Conservation (phyloP, 2,113 vertebrate genomes). For the Suncus etruscus region DNA sequence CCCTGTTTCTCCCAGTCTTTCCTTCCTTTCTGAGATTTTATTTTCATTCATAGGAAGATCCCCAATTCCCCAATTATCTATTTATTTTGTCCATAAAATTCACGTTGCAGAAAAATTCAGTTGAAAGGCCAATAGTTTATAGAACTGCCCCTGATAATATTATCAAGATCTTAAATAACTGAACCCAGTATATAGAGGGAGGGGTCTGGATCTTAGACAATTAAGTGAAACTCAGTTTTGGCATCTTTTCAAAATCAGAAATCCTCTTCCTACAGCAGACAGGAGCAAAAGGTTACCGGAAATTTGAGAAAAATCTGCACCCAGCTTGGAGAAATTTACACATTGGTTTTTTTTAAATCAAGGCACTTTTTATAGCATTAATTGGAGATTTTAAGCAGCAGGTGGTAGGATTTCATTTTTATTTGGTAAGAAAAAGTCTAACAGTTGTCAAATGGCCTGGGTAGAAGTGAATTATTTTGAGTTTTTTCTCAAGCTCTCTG, state of each 20-base stretch:
- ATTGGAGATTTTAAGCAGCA: slow-evolving; percentile 82
- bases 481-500: slow-evolving; percentile 70
- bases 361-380: slow-evolving; percentile 78
- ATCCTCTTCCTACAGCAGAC: slow-evolving; percentile 35
- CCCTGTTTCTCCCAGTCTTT: background rate
- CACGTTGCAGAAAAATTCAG: background rate
- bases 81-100: background rate
- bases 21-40: background rate
- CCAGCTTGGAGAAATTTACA: slow-evolving; percentile 75
- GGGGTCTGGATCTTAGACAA: slow-evolving; percentile 63
- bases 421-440: slow-evolving; percentile 73
- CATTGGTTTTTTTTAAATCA: slow-evolving; percentile 76
- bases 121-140: background rate
- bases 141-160: slow-evolving; percentile 5
- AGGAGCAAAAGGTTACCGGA: slow-evolving; percentile 70
- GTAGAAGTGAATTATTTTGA: slow-evolving; percentile 76
- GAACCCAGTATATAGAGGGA: slow-evolving; percentile 22
- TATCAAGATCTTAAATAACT: background rate
- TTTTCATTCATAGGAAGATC: background rate
- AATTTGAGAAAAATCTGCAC: slow-evolving; percentile 68
- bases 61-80: background rate
- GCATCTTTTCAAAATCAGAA: slow-evolving; percentile 44
- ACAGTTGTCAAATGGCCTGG: slow-evolving; percentile 72
- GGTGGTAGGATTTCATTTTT: slow-evolving; percentile 77
- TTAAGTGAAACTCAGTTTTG: slow-evolving; percentile 68